These are phyloP conservation scores for Drosophila rellima DNA, from an alignment of 2,888 invertebrate species.

Conservation along the genomic window DNA sequence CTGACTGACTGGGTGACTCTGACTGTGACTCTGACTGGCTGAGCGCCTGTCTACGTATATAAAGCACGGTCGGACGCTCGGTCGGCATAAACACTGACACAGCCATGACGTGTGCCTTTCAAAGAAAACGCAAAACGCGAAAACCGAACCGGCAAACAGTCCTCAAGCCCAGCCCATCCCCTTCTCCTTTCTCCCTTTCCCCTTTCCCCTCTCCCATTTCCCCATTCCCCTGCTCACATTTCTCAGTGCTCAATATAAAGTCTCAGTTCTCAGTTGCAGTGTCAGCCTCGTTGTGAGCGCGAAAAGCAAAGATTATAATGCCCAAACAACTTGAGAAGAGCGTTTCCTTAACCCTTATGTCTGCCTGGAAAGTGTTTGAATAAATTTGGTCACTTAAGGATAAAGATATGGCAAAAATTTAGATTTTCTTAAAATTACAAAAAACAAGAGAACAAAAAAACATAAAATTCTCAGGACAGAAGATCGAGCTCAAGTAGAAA, in stretches of 20 bases:
- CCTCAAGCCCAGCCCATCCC: conserved; percentile 12
- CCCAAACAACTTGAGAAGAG: conserved; percentile 65
- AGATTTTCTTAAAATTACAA: too few relatives aligned
- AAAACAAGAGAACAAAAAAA: too few relatives aligned
- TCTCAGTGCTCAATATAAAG: conserved; percentile 22
- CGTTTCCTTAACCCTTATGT: conserved; percentile 58
- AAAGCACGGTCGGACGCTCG: conserved; percentile 62
- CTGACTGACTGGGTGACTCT: conserved; percentile 25
- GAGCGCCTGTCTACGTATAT: conserved; percentile 65
- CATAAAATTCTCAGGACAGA: too few relatives aligned
- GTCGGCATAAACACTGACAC: conserved; percentile 73
- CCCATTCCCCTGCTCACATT: not conserved
- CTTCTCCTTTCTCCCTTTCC: not conserved
- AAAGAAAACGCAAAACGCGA: conserved; percentile 62
- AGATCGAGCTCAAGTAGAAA: too few relatives aligned
- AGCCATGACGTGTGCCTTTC: conserved; percentile 74
- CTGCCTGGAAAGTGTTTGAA: too few relatives aligned
- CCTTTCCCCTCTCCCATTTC: too few relatives aligned
- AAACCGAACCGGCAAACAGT: conserved; percentile 39
- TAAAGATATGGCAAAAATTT: too few relatives aligned
- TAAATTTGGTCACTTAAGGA: too few relatives aligned
- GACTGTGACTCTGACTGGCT: conserved; percentile 38
- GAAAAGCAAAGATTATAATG: conserved; percentile 67
- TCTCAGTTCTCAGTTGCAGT: conserved; percentile 35
- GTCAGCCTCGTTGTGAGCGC: conserved; percentile 40